These are phyloP conservation scores for Machaerirhynchus nigripectus DNA, from an alignment of 2,113 vertebrate species.

Conservation along the genomic window DNA sequence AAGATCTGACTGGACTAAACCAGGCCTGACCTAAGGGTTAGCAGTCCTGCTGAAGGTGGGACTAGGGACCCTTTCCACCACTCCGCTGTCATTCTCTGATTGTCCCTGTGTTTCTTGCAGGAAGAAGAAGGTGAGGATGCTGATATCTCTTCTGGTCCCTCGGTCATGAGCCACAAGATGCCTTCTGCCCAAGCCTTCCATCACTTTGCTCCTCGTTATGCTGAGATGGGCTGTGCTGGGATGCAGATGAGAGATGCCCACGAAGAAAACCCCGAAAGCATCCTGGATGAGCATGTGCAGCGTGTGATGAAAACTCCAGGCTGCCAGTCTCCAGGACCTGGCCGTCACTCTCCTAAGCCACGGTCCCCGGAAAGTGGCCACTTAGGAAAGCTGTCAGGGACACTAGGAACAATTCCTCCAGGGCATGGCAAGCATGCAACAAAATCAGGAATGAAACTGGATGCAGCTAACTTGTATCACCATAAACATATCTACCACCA, in stretches of 20 bases:
- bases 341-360: conserved; percentile 85
- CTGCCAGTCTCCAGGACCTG: conserved; percentile 89
- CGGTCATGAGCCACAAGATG: conserved; percentile 79
- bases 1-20: not conserved
- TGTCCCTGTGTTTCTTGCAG: conserved; percentile 57
- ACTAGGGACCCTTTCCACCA: not conserved
- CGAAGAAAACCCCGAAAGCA: conserved; percentile 95
- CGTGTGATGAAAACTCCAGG: conserved; percentile 95
- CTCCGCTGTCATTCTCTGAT: not conserved
- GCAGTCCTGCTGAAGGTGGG: not conserved
- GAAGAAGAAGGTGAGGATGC: conserved; percentile 92
- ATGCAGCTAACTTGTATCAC: conserved; percentile 76
- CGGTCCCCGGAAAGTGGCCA: conserved; percentile 84
- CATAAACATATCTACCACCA: conserved; percentile 89
- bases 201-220: conserved; percentile 82
- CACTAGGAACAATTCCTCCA: conserved; percentile 54
- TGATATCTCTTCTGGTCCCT: conserved; percentile 72
- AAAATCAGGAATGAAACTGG: conserved; percentile 80
- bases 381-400: conserved; percentile 66
- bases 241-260: conserved; percentile 82
- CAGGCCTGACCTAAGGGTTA: not conserved
- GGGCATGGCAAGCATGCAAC: conserved; percentile 79
- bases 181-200: conserved; percentile 77
- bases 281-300: conserved; percentile 95
- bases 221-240: conserved; percentile 78